Base-by-base conservation (phyloP, 2,797 vertebrate species). In the Malurus splendens region DNA sequence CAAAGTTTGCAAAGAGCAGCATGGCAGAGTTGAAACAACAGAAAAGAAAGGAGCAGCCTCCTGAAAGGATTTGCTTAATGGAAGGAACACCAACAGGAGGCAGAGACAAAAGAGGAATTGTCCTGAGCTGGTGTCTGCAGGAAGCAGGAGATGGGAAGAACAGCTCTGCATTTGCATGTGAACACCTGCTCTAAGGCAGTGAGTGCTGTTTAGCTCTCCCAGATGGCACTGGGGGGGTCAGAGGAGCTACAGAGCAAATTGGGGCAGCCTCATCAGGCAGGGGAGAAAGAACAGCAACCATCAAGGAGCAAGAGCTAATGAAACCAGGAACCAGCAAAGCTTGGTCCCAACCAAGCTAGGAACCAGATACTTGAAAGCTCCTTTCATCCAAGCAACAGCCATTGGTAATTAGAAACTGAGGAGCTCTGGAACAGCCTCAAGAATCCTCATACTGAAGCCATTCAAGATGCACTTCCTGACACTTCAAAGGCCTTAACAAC, bases 401-500 rank as follows among this genome's bases (percentile, higher is more conserved):
- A 90, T 6, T 45, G 75, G 75, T 88, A 95, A 94, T 90, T 87
- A 73, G 73, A 50, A 89, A 66, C 82, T 30, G 70, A 92, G 82
- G 12, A 85, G 59, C 70, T 87, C 93, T 90, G 95, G 93, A 93
- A 85, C 48, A 62, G 76, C 87, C 92, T 92, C 85, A 50, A 47
- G 79, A 93, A 85, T 92, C 73, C 82, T 60, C 92, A 92, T 78
- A 86, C 70, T 89, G 73, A 92, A 93, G 79, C 89, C 56, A 89
- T 95, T 95, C 86, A 45, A 73, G 86, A 94, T 81, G 82, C 70
- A 54, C 48, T 94, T 94, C 86, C 90, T 47, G 72, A 85, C 56
- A 87, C 93, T 93, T 91, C 90, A 94, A 95, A 95, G 86, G 77
- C 77, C 45, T 79, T 84, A 91, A 94, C 85, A 78, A 86, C 64